Evolutionary conservation across 1,140 invertebrate species (phyloP).

Genomic region (Panulirus ornatus): DNA sequence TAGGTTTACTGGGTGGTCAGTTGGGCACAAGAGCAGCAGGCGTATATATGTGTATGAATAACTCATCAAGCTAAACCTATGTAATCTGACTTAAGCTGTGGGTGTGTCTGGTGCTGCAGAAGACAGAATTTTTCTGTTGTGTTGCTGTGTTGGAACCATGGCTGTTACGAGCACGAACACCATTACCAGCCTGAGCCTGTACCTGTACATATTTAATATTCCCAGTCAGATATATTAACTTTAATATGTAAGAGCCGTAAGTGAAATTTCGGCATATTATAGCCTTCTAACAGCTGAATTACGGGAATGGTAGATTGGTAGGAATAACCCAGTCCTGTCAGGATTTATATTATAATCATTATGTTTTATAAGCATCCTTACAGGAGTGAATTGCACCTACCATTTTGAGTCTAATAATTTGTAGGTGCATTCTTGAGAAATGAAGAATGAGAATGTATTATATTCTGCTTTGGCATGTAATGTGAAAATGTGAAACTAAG

Average conservation of each 20-base stretch:
- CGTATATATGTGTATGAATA: background rate
- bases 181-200: slow-evolving; percentile 32
- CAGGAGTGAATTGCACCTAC: background rate
- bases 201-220: slow-evolving; percentile 56
- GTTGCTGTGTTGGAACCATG: background rate
- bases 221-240: slow-evolving; percentile 57
- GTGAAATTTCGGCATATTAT: background rate
- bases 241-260: background rate
- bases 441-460: slow-evolving; percentile 29
- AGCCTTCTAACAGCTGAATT: slow-evolving; percentile 42
- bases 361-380: background rate
- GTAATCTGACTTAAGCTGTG: no score
- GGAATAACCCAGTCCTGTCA: no score
- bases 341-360: no score
- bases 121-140: background rate
- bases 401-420: background rate
- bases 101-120: background rate
- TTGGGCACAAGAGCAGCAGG: background rate
- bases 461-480: slow-evolving; percentile 62
- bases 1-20: background rate
- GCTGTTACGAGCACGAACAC: no score
- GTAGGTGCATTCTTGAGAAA: slow-evolving; percentile 33
- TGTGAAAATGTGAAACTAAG: slow-evolving; percentile 41
- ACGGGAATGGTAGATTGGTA: background rate
- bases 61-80: no score